Base-by-base conservation (phyloP, 2,113 vertebrate species). In the Casuarius casuarius region DNA sequence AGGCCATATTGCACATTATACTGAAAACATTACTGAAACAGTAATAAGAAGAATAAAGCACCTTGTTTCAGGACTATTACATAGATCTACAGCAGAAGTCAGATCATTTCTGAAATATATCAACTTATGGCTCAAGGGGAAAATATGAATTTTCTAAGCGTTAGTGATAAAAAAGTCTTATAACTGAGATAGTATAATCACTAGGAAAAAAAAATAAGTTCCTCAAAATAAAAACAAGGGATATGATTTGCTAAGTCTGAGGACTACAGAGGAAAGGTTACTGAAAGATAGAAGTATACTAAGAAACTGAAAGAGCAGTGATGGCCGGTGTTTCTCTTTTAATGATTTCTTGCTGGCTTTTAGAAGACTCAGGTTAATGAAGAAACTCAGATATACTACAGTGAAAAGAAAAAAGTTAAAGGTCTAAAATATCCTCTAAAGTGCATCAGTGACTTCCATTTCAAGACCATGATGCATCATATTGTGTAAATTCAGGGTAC, bases 301-400 rank as follows among this genome's bases (percentile, higher is more conserved):
- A 6, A 68, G 59, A 83, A 78, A 38, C 21, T 49, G 46, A 49
- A 21, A 62, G 16, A 38, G 26, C n/a, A 62, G 29, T 0, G 0
- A 62, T 21, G 44, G 22, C 10, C 26, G 33, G 48, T 28, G 10
- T 79, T 51, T 52, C n/a, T 25, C 20, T 65, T 33, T 33, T 52
- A 40, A 52, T 52, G 46, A 38, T 65, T 51, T 28, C 26, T 51
- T 63, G 26, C 19, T 78, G 59, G 20, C 28, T 65, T 79, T 79
- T 35, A 40, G 33, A 77, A 62, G 46, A 65, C 35, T 33, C 16
- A 10, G 58, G 26, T 35, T 62, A 38, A 29, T 16, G 23, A 46
- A 46, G 33, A 49, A 62, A 29, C 58, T 48, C 42, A 62, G 33
- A 40, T 11, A 77, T 19, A 17, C 33, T 21, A 25, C 17, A 62